Base-by-base conservation (phyloP, 2,113 vertebrate species). In the Macaca mulatta region DNA sequence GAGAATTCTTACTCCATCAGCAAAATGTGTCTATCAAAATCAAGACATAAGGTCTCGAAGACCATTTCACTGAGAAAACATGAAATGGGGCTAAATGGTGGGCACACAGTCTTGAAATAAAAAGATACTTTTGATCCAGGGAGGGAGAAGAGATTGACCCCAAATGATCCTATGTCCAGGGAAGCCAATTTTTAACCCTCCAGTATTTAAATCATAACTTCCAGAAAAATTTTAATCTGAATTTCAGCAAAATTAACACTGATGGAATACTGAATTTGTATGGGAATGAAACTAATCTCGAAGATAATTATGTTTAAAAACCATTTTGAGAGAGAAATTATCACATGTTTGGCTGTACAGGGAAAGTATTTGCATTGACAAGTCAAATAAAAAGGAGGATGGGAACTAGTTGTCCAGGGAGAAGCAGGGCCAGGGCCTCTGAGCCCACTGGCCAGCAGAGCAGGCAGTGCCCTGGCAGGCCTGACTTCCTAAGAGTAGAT, bases 1-100 rank as follows among this genome's bases (percentile, higher is more conserved):
- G 91, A 92, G 69, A 97, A 94, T 93, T 97, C 83, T 96, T 52
- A 70, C 43, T 89, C 94, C 57, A 97, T 97, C 88, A 97, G 57
- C 80, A 93, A 97, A 97, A 95, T 61, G 32, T 48, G 80, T 80
- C 81, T 98, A 82, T 69, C 89, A 75, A 96, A 97, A 80, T 91
- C 84, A 81, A 98, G 74, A 89, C 30, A 90, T 35, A 90, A 94
- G 61, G 52, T 72, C n/a, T 97, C n/a, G 3, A 91, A 83, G 89
- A 77, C 45, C 61, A 96, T 89, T 96, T 97, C 55, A 87, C 93
- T 96, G 32, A 90, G 35, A 61, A 96, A 93, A 90, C 23, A 27
- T 80, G 14, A 67, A 74, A 91, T 94, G 27, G 5, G 18, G 11
- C 40, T 93, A 93, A 83, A 50, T 38, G 8, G 77, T 55, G 40